phyloP scores from a whole-genome alignment of 2,113 vertebrate genomes.

The Pseudonaja textilis region DNA sequence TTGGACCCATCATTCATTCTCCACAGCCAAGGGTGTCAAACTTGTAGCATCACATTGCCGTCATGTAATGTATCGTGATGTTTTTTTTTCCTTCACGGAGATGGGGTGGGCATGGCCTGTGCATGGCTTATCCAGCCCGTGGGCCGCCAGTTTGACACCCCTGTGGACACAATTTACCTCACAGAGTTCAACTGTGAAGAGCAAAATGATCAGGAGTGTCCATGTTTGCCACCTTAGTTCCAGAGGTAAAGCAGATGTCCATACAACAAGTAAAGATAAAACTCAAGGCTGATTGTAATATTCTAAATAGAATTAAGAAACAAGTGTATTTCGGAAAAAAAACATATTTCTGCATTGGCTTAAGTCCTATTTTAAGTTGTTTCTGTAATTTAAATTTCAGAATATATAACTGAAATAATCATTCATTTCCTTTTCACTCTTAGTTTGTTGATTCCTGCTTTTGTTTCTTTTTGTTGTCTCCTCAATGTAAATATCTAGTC shows the following conservation, averaged over 20 bases:
- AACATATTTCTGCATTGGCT: neutral
- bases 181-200: neutral
- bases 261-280: neutral
- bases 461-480: neutral
- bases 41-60: no score
- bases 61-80: no score
- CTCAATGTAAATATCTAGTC: neutral
- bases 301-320: neutral
- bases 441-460: neutral
- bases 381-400: neutral
- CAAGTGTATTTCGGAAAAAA: neutral
- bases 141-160: no score
- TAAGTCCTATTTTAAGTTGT: neutral
- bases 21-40: no score
- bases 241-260: neutral
- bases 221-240: neutral
- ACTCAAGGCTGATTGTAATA: neutral
- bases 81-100: no score
- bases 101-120: no score
- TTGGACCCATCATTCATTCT: neutral
- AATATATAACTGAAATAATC: neutral
- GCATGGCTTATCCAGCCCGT: no score
- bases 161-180: neutral
- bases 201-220: neutral
- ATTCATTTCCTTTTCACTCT: no score